Conservation (phyloP, 2,113 vertebrate species). For the Vulpes ferrilata region DNA sequence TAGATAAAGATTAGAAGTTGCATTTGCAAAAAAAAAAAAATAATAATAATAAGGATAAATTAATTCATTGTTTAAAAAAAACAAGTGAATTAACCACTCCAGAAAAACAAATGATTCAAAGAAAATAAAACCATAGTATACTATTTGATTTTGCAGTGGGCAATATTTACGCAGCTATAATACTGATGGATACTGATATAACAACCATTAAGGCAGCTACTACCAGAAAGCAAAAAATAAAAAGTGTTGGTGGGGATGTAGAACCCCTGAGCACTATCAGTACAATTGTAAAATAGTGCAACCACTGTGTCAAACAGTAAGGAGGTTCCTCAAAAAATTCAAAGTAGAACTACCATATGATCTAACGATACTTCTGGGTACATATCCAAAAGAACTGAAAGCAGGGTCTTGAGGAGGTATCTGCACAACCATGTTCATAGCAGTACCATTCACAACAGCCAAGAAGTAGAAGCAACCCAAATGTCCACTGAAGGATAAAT, state of each 20-base stretch:
- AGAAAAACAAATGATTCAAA: conserved; percentile 51
- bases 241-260: background rate
- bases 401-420: background rate
- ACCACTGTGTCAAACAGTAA: background rate
- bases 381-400: background rate
- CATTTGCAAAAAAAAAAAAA: background rate
- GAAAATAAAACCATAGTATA: background rate
- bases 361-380: conserved; percentile 12
- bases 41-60: conserved; percentile 7
- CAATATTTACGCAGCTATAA: background rate
- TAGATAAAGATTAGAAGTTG: background rate
- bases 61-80: background rate
- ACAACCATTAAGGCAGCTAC: background rate
- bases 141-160: background rate
- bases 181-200: background rate
- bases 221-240: background rate
- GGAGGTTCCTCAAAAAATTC: background rate
- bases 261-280: background rate
- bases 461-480: background rate
- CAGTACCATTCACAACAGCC: background rate
- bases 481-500: background rate
- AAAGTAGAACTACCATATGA: background rate
- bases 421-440: background rate
- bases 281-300: background rate
- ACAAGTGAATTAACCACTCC: background rate